These are phyloP conservation scores for Perca flavescens DNA, from an alignment of 2,113 vertebrate genomes.

Conservation along the genomic window DNA sequence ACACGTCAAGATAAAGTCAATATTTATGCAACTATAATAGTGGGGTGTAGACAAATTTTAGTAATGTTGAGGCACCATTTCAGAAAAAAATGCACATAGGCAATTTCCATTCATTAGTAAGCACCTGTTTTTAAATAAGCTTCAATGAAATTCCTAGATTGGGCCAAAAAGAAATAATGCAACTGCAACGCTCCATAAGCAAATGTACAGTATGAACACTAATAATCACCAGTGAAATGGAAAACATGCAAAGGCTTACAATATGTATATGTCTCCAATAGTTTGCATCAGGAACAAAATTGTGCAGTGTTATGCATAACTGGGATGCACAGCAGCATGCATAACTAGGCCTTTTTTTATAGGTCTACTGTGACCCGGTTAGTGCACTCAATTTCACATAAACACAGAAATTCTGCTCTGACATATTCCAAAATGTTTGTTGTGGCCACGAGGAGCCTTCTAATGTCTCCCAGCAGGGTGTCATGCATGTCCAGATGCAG, in stretches of 20 bases:
- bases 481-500: conserved; percentile 51
- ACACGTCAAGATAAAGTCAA: conserved; percentile 16
- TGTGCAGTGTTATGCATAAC: conserved; percentile 60
- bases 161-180: conserved; percentile 27
- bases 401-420: conserved; percentile 66
- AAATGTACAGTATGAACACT: conserved; percentile 19
- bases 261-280: conserved; percentile 40
- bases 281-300: conserved; percentile 48
- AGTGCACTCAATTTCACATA: conserved; percentile 71
- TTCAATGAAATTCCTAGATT: not conserved
- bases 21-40: conserved; percentile 25
- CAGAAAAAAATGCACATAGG: conserved; percentile 14
- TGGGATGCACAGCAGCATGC: conserved; percentile 52
- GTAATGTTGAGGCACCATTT: conserved; percentile 11
- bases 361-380: conserved; percentile 57
- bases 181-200: not conserved
- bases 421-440: conserved; percentile 69
- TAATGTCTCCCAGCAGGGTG: conserved; percentile 68
- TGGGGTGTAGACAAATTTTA: conserved; percentile 5
- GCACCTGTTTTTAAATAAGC: not conserved
- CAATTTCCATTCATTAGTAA: conserved; percentile 28
- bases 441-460: conserved; percentile 54
- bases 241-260: conserved; percentile 66
- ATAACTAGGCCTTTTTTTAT: conserved; percentile 51
- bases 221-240: conserved; percentile 48